A percentile compares a stretch with the other conserved stretches of the same genome.
Evolutionary conservation across 2,888 invertebrate genomes (phyloP).

Genomic region (Boloria euphrosyne): DNA sequence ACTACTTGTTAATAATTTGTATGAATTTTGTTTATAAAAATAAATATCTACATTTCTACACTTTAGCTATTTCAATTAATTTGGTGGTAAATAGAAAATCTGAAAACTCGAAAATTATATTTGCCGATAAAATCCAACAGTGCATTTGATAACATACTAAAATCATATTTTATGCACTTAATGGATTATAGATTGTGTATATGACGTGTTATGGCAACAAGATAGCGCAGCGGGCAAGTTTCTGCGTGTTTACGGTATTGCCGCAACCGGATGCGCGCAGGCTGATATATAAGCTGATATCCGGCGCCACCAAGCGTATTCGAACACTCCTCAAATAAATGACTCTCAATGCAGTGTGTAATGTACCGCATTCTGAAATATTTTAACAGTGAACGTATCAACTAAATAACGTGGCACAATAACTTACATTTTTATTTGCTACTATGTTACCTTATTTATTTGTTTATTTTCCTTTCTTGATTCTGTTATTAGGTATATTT

Average conservation of each 20-base stretch:
- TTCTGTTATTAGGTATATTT: no score
- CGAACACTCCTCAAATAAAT: conserved; percentile 37
- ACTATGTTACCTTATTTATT: background rate
- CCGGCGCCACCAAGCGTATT: conserved; percentile 32
- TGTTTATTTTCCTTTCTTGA: no score
- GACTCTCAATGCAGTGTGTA: conserved; percentile 31
- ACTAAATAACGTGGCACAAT: background rate
- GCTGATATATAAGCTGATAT: conserved; percentile 42
- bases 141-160: no score
- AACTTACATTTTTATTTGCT: background rate
- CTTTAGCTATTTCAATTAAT: no score
- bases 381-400: background rate
- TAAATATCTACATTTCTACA: no score
- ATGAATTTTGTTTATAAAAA: no score
- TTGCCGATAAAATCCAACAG: no score
- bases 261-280: conserved; percentile 35
- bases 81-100: no score
- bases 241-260: conserved; percentile 23
- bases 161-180: background rate
- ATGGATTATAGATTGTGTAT: background rate
- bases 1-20: no score
- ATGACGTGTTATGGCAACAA: conserved; percentile 4
- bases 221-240: conserved; percentile 6
- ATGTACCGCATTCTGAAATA: conserved; percentile 22
- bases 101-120: no score